Evolutionary conservation across 2,888 invertebrate genomes (phyloP), one percentile per base, ranked within the genome.

Genomic region (Oscheius sp.): DNA sequence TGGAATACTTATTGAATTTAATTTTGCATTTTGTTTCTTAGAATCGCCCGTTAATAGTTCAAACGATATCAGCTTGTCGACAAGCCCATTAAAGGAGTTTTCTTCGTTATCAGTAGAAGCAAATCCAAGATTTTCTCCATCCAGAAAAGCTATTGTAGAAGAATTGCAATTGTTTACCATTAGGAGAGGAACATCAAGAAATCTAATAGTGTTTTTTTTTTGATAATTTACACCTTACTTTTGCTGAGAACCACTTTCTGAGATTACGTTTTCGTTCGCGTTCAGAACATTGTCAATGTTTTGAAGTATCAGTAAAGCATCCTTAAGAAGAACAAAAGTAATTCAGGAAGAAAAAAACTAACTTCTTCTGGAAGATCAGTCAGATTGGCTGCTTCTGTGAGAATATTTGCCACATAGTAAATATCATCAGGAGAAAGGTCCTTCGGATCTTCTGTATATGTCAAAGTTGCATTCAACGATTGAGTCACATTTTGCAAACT

Each of bases 271-370:
- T 6, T n/a, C 31, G 17, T 31, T 20, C 15, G 29, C 33, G 48
- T 29, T 64, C 23, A 64, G 1, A 46, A 64, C 48, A 48, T 64
- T 64, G 23, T 64, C 64, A 12, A 64, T 64, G 17, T 64, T 64
- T 64, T 8, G 27, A 10, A 64, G 48, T 25, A 64, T 48, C 46
- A 46, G 20, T n/a, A 23, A 6, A 2, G 64, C 64, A 17, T 64
- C 48, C 64, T 64, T 25, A n/a, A n/a, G n/a, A n/a, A n/a, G n/a
- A 48, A 64, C 31, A 12, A 25, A 29, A 23, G 5, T 23, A 2
- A 3, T 20, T 42, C 20, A 55, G 17, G 23, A 52, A 52, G 8
- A 23, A 10, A 27, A 27, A 52, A 52, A 25, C 12, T 52, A 52
- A 37, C 0, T 3, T 3, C n/a, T 29, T 46, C 46, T 10, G 46